Evolutionary conservation across 1,140 invertebrate genomes (phyloP), one percentile per base, ranked within the genome.

Genomic region (Eumaeus atala): DNA sequence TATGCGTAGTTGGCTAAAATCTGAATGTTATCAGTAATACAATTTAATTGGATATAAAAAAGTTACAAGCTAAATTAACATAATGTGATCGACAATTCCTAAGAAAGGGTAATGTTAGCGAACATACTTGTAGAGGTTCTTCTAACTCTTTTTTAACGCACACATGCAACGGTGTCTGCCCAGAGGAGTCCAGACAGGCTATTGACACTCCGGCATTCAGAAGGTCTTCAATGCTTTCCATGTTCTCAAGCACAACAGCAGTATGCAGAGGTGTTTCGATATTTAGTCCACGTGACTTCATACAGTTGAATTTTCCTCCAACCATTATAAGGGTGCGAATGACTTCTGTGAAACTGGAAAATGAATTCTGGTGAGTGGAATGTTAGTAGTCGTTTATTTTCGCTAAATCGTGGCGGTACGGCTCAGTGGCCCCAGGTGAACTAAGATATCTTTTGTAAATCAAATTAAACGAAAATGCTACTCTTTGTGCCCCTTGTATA

Each of bases 141-240:
- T 88, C 77, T 11, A 90, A 70, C 36, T 86, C 50, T 17, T 73
- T 78, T 33, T 75, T 72, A 1, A 92, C 89, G 36, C 89, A 90
- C 42, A 90, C 73, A 75, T 92, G 92, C 33, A 92, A 61, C 7
- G 91, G 90, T 3, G 92, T 92, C 37, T 89, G 72, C 6, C 90
- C 89, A 40, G 87, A 75, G 11, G 77, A 69, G 66, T 93, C 91
- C 16, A 90, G 81, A 28, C 88, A 88, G 56, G 81, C 73, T 3
- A 90, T 86, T 9, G 77, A 86, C 3, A 87, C 89, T 14, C 89
- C 89, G 34, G 88, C 78, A 1, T 86, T 70, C 1, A 92, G 66
- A 4, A 92, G 72, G 35, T 87, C 74, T 36, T 88, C 81, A 3
- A 91, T 89, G 53, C 88, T 89, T 11, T 89, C 87, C 12, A 86